Evolutionary conservation across 2,113 vertebrate genomes (phyloP), one percentile per base, ranked within the genome.

Genomic region (Dipodomys stephensi): DNA sequence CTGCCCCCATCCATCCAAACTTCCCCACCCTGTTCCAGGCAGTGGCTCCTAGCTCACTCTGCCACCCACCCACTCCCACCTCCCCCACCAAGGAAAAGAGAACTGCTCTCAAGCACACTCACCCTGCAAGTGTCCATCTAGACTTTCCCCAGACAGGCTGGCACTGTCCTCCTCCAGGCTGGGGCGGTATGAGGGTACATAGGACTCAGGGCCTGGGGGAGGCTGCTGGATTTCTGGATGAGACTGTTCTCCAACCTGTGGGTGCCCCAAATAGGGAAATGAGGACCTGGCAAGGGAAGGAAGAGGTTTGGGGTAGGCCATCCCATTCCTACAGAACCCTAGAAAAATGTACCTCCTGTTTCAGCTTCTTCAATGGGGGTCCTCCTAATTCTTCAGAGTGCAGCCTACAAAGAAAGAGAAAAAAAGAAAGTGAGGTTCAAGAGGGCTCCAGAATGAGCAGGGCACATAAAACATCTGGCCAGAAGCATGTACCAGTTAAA

Each of bases 81-180:
- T 22, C 27, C 67, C 16, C 65, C 71, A 57, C 9, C 30, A 46
- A 19, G 4, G 20, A 35, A 65, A 35, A 84, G 2, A 87, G 39
- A 85, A 82, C 39, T 32, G 18, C 23, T 94, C 20, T 27, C 30
- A 62, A 13, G 72, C 7, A 65, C 88, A 92, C 97, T 97, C 96
- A 99, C 99, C 99, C 94, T 99, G 99, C 93, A 98, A 98, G 85
- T 98, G 98, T 73, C 99, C 98, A 8, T 99, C 99, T 7, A 99
- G 97, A 96, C 98, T 99, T 94, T 99, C 99, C 90, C 99, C 98
- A 0, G 99, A 99, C 77, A 99, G 97, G 90, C 98, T 98, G 95
- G 94, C 98, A 0, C 98, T 98, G 96, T 99, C 99, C 27, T 99
- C 99, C 32, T 99, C 99, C 49, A 98, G 96, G 90, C 98, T 98